Evolutionary conservation across 2,113 vertebrate genomes (phyloP).

Genomic region (Rhombomys opimus): DNA sequence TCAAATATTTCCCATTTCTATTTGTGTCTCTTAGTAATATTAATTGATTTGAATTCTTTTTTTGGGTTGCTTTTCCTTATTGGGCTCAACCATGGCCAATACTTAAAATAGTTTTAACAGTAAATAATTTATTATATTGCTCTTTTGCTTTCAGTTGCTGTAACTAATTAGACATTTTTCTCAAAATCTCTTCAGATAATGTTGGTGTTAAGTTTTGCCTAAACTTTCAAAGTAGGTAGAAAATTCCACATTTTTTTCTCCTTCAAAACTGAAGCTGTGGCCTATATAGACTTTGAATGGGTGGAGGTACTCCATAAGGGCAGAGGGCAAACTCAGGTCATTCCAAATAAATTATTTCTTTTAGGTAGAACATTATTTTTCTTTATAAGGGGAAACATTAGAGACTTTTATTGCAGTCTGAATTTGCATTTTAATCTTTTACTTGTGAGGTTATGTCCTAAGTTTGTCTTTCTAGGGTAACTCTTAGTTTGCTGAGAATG

Average conservation of each 20-base stretch:
- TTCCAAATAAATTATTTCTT: constrained; percentile 22
- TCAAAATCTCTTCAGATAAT: background rate
- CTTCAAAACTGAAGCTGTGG: background rate
- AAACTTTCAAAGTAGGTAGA: background rate
- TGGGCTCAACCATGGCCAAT: background rate
- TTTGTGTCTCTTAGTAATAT: constrained; percentile 46
- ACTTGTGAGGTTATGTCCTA: background rate
- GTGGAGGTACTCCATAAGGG: constrained; percentile 12
- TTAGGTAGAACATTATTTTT: constrained; percentile 17
- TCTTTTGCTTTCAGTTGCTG: constrained; percentile 36
- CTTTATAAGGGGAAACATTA: constrained; percentile 31
- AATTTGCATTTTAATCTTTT: constrained; percentile 48
- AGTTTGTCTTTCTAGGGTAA: constrained; percentile 33
- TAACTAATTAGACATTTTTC: background rate
- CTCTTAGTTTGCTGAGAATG: constrained; percentile 25
- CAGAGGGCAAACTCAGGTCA: constrained; percentile 21
- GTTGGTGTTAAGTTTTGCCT: background rate
- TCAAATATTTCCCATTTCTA: constrained; percentile 25
- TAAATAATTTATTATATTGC: constrained; percentile 53
- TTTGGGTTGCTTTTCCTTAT: constrained; percentile 11
- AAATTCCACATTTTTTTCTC: background rate
- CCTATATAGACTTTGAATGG: background rate
- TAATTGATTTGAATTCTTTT: constrained; percentile 49
- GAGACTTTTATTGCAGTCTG: constrained; percentile 25
- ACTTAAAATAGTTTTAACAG: constrained; percentile 54